Percentiles rank a stretch among this genome's conserved stretches.
These are phyloP conservation scores for Oceanites oceanicus DNA, from an alignment of 2,113 vertebrate genomes.

Conservation along the genomic window DNA sequence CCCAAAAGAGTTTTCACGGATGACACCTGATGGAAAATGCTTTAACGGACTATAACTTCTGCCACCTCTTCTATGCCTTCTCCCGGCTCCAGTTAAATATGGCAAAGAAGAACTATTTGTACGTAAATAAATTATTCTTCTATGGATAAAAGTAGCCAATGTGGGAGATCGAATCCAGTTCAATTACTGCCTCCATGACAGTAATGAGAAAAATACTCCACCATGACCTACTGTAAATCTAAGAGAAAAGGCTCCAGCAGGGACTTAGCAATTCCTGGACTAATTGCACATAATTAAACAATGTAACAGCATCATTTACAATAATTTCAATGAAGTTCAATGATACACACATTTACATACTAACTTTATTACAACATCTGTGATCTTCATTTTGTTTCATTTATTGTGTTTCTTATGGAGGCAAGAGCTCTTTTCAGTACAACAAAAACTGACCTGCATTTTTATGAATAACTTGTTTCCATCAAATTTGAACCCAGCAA, in stretches of 20 bases:
- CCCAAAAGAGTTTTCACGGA: not conserved
- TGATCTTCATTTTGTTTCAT: not conserved
- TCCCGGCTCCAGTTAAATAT: not conserved
- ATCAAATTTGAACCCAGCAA: not conserved
- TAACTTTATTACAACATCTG: conserved; percentile 25
- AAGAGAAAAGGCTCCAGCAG: conserved; percentile 47
- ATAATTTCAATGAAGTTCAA: conserved; percentile 30
- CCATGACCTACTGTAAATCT: conserved; percentile 21
- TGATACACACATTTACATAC: conserved; percentile 3
- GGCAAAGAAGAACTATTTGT: not conserved
- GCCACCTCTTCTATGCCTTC: not conserved
- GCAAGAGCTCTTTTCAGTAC: not conserved
- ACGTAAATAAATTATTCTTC: not conserved
- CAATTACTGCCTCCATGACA: conserved; percentile 23
- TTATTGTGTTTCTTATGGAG: not conserved
- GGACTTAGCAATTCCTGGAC: conserved; percentile 6
- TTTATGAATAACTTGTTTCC: not conserved
- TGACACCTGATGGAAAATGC: not conserved
- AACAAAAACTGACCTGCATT: not conserved
- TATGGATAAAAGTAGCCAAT: not conserved
- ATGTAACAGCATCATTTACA: conserved; percentile 27
- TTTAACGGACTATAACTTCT: conserved; percentile 17
- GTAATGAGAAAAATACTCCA: conserved; percentile 48
- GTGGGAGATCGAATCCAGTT: not conserved
- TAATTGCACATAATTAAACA: conserved; percentile 56